A percentile compares a stretch with the other conserved stretches of the same genome.
Evolutionary conservation across 2,888 invertebrate species (phyloP).

Genomic region (Cistogaster globosa): DNA sequence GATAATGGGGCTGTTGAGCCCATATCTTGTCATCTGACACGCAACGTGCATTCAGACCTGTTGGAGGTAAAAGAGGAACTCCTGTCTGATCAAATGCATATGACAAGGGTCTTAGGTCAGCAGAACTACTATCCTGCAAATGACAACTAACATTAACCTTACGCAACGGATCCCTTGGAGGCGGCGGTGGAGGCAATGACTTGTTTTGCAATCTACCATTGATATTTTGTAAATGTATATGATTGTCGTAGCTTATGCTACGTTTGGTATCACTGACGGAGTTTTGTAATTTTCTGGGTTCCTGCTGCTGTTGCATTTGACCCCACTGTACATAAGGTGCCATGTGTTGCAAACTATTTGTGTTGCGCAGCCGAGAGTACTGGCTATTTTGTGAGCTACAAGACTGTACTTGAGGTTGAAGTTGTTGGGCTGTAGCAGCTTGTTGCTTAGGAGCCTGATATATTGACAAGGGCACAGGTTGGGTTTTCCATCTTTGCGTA

Average conservation of each 20-base stretch:
- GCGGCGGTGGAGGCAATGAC: slow-evolving; percentile 89
- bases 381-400: slow-evolving; percentile 54
- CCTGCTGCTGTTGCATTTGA: slow-evolving; percentile 75
- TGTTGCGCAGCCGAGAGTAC: slow-evolving; percentile 73
- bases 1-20: slow-evolving; percentile 79
- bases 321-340: slow-evolving; percentile 78
- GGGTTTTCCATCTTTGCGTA: slow-evolving; percentile 83
- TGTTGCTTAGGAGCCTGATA: slow-evolving; percentile 74
- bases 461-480: slow-evolving; percentile 83
- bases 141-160: slow-evolving; percentile 82
- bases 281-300: slow-evolving; percentile 77
- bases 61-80: slow-evolving; percentile 67
- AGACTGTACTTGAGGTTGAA: slow-evolving; percentile 45
- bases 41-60: slow-evolving; percentile 78
- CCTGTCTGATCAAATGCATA: slow-evolving; percentile 84
- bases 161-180: slow-evolving; percentile 89
- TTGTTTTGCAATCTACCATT: slow-evolving; percentile 76
- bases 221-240: slow-evolving; percentile 80
- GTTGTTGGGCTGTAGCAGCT: slow-evolving; percentile 54
- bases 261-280: slow-evolving; percentile 79
- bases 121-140: slow-evolving; percentile 77
- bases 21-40: slow-evolving; percentile 83
- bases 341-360: slow-evolving; percentile 77
- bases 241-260: slow-evolving; percentile 82
- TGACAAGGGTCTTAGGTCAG: slow-evolving; percentile 83